phyloP scores from a whole-genome alignment of 2,797 vertebrate genomes.

The Propithecus deckenii region DNA sequence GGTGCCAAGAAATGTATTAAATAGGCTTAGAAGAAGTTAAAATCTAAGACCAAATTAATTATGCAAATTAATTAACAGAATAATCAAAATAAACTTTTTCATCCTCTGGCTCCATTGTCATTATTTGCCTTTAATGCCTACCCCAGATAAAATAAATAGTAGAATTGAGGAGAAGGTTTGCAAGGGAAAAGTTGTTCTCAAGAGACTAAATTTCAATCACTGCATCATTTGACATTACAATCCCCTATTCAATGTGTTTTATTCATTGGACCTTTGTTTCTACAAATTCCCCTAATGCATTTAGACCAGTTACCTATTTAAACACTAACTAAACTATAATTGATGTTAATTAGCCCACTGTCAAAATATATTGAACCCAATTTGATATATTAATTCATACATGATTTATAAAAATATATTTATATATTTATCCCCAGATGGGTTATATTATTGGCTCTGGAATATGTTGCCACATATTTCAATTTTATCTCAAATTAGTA shows the following conservation, averaged over 20 bases:
- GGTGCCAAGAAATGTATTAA: neutral
- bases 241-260: neutral
- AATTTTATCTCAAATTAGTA: neutral
- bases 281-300: neutral
- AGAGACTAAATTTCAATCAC: neutral
- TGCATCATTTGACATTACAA: neutral
- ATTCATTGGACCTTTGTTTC: neutral
- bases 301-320: neutral
- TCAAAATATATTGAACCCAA: neutral
- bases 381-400: neutral
- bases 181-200: neutral
- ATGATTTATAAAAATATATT: neutral
- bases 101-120: neutral
- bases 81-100: conserved; percentile 30
- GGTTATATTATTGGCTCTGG: neutral
- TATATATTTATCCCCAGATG: neutral
- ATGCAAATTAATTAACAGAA: conserved; percentile 17
- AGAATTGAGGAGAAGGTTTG: neutral
- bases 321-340: neutral
- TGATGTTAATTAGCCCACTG: neutral
- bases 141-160: neutral
- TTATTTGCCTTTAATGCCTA: neutral
- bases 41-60: conserved; percentile 49
- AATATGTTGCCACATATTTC: neutral
- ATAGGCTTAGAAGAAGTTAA: neutral